A percentile compares a stretch with the other conserved stretches of the same genome.
Conservation (phyloP, 2,797 vertebrate genomes). For the Novumbra hubbsi region DNA sequence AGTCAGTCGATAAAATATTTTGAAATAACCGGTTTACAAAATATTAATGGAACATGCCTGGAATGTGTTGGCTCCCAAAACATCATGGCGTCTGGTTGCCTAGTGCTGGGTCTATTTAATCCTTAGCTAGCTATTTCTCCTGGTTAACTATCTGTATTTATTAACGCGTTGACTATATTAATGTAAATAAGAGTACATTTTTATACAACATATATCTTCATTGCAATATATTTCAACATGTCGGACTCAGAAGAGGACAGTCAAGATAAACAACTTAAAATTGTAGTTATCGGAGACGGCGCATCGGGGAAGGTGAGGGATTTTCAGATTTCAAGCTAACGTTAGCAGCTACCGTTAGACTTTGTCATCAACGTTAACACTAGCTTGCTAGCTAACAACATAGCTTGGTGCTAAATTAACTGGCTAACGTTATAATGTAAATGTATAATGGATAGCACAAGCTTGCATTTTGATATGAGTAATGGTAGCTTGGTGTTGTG, state of each 20-base stretch:
- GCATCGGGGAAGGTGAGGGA: constrained; percentile 94
- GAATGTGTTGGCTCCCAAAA: constrained; percentile 66
- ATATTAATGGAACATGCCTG: constrained; percentile 14
- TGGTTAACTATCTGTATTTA: constrained; percentile 45
- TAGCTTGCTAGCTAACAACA: not conserved
- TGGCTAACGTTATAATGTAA: no score
- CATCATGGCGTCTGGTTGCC: constrained; percentile 72
- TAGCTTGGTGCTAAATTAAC: not conserved
- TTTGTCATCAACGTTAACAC: constrained; percentile 28
- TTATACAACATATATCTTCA: constrained; percentile 2
- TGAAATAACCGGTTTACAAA: not conserved
- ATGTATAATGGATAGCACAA: not conserved
- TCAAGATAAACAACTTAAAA: constrained; percentile 92
- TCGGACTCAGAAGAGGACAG: constrained; percentile 96
- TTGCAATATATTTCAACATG: constrained; percentile 69
- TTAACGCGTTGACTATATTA: not conserved
- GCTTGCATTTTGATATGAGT: not conserved
- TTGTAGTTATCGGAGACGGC: constrained; percentile 94
- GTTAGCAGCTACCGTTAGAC: constrained; percentile 17
- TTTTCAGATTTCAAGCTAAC: not conserved
- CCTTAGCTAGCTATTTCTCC: constrained; percentile 31
- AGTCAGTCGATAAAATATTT: not conserved
- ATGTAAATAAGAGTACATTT: not conserved
- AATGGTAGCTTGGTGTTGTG: not conserved
- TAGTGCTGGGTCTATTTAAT: constrained; percentile 59